phyloP scores from a whole-genome alignment of 1,140 invertebrate genomes.

The Rhagoletis zephyria region DNA sequence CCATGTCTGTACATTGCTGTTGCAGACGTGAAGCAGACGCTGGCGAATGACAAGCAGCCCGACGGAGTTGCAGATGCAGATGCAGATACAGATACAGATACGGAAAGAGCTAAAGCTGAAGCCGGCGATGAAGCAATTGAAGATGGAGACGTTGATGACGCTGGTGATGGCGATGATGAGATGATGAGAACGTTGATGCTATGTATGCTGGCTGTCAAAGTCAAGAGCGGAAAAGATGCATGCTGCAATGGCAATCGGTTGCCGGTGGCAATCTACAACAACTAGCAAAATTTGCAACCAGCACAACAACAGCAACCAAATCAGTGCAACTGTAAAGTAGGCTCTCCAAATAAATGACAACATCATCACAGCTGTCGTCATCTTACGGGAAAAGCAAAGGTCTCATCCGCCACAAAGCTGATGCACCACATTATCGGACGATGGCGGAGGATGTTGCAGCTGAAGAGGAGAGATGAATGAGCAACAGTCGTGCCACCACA shows the following conservation, averaged over 20 bases:
- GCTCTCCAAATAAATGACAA: constrained; percentile 44
- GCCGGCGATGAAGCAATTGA: background rate
- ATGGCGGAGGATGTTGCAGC: background rate
- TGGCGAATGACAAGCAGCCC: background rate
- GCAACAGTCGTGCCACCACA: background rate
- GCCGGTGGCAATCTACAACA: background rate
- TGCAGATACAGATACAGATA: background rate
- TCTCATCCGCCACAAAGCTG: constrained; percentile 8
- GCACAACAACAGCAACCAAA: background rate
- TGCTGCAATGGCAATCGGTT: constrained; percentile 10
- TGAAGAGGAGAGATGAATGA: background rate
- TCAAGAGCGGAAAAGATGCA: constrained; percentile 51
- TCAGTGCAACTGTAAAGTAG: background rate
- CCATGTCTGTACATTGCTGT: background rate
- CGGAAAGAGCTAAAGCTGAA: background rate
- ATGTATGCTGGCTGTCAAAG: constrained; percentile 45
- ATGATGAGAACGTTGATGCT: background rate
- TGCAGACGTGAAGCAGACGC: constrained; percentile 13
- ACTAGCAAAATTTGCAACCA: background rate
- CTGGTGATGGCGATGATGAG: constrained; percentile 20
- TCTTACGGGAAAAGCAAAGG: background rate
- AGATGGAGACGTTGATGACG: background rate
- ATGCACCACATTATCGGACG: background rate
- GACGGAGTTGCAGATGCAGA: background rate
- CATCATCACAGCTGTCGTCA: constrained; percentile 48